Base-by-base conservation (phyloP, 2,888 invertebrate genomes). In the Dione juno region DNA sequence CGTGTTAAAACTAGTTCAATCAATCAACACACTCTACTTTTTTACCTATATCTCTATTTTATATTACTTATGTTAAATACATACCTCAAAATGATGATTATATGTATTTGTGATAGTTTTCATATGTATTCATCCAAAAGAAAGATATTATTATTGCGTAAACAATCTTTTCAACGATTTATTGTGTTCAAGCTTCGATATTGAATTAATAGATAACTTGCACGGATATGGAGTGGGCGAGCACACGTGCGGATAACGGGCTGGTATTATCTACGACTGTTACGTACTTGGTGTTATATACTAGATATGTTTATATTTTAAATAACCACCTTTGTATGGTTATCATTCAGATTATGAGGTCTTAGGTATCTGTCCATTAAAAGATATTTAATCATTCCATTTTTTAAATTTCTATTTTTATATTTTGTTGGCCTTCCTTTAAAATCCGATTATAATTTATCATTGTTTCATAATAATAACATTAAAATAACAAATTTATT, bases 171-270 rank as follows among this genome's bases (percentile, higher is more conserved):
- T 64, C 11, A 64, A 64, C 48, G 19, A 50, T 64, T 45, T 61
- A 61, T 13, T 19, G 19, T 19, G 43, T 69, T 53, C 14, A 16
- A 52, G 63, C 52, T 66, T 16, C 58, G 19, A 57, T 63, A 48
- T 61, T 61, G 67, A 67, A 59, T 66, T 52, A 43, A 28, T 57
- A 66, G 72, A 72, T 72, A 74, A 72, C 63, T 72, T 43, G 72
- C 64, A 35, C 54, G 66, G 70, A 76, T 70, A 81, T 77, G 78
- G 79, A 58, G 86, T 84, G 81, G 84, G 84, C 82, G 82, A 80
- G 77, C 82, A 85, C 86, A 87, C 88, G 88, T 89, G 88, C 84
- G 86, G 84, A 83, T 88, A 87, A 84, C 86, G 84, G 87, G 77
- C 76, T 70, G 70, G 78, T 81, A 79, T 88, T 89, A 89, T 88